phyloP scores from a whole-genome alignment of 2,888 invertebrate genomes.

The Plutella xylostella region DNA sequence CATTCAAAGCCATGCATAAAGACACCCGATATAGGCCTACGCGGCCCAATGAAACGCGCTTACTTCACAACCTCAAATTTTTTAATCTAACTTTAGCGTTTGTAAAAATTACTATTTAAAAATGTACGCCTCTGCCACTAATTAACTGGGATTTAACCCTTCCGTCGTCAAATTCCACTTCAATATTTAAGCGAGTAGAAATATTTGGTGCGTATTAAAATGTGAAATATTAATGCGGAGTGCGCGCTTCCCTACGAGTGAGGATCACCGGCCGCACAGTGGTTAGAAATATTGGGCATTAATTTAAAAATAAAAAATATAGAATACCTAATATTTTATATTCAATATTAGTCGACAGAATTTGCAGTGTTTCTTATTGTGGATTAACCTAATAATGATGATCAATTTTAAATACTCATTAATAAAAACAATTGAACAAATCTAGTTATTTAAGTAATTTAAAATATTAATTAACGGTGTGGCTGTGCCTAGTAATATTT shows the following conservation, averaged over 20 bases:
- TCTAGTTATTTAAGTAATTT: too few species aligned
- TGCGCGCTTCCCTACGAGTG: conserved; percentile 28
- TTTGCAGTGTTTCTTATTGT: too few species aligned
- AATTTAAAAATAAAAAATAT: too few species aligned
- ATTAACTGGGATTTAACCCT: conserved; percentile 70
- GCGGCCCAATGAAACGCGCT: conserved; percentile 30
- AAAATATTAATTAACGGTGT: too few species aligned
- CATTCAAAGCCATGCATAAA: conserved; percentile 36
- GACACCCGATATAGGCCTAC: conserved; percentile 57
- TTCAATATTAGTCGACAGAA: too few species aligned
- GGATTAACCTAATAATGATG: too few species aligned
- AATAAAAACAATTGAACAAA: too few species aligned
- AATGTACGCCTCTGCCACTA: conserved; percentile 59
- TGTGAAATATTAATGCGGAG: conserved; percentile 59
- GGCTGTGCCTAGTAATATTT: too few species aligned
- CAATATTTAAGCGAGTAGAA: conserved; percentile 64
- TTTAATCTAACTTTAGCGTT: conserved; percentile 70
- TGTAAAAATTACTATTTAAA: conserved; percentile 71
- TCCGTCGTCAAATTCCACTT: conserved; percentile 61
- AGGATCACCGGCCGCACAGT: too few species aligned
- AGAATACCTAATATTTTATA: too few species aligned
- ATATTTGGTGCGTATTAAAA: conserved; percentile 70
- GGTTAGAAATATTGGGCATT: too few species aligned
- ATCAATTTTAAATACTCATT: too few species aligned
- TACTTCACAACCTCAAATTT: conserved; percentile 51